phyloP scores from a whole-genome alignment of 2,797 vertebrate species.

The Pelodytes ibericus region DNA sequence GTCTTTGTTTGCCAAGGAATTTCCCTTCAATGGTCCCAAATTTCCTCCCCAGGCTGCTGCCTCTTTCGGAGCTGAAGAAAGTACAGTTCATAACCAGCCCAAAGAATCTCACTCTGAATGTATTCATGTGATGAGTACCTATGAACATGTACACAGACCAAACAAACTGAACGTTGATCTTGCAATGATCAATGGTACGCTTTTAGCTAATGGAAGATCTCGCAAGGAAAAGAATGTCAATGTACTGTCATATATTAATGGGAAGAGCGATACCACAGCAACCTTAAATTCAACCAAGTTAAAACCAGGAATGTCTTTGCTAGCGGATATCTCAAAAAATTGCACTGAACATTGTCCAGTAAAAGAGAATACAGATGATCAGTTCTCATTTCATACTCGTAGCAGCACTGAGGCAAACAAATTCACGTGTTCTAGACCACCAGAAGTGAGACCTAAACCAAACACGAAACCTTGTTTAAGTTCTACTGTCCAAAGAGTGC shows the following conservation, averaged over 20 bases:
- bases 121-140: conserved; percentile 17
- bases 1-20: conserved; percentile 66
- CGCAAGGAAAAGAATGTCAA: conserved; percentile 27
- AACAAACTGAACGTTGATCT: conserved; percentile 22
- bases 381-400: background rate
- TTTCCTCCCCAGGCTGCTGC: conserved; percentile 54
- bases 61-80: conserved; percentile 61
- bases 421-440: conserved; percentile 16
- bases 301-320: conserved; percentile 48
- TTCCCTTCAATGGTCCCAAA: conserved; percentile 56
- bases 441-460: background rate
- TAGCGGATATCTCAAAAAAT: conserved; percentile 30
- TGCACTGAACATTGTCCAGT: conserved; percentile 39
- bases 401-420: conserved; percentile 24
- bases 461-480: background rate
- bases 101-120: conserved; percentile 24
- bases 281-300: conserved; percentile 28
- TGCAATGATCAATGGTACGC: conserved; percentile 16
- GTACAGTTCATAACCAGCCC: conserved; percentile 53
- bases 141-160: conserved; percentile 43
- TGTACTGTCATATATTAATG: background rate
- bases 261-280: conserved; percentile 9
- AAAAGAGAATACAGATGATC: conserved; percentile 19
- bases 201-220: conserved; percentile 30
- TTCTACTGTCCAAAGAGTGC: conserved; percentile 12